Evolutionary conservation across 1,140 invertebrate species (phyloP), one percentile per base, ranked within the genome.

Genomic region (Zaprionus tsacasi): DNA sequence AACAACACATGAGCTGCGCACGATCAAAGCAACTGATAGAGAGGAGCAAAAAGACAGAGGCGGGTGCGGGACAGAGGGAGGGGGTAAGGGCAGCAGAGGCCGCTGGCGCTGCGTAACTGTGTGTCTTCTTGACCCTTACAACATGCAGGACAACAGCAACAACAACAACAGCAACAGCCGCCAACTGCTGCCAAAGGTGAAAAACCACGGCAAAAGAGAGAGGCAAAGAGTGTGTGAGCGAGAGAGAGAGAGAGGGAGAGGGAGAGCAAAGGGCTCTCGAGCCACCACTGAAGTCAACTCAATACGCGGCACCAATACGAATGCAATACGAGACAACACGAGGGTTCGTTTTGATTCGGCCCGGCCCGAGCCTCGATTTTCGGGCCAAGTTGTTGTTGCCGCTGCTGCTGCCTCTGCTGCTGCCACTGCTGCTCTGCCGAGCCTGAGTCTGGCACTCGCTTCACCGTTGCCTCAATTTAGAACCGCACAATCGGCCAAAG

Each of bases 381-480:
- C 59, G 72, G 67, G 72, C 76, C 66, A 79, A 79, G 54, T 75
- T 48, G 58, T 35, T n/a, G 66, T 60, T 40, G 55, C 43, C 6
- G 69, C 78, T 58, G 43, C 45, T 48, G 78, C 64, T 63, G 56
- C 36, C 8, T 61, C 70, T 50, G 43, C 45, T 54, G 78, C 72
- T 63, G 56, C 50, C 50, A 50, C 74, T 68, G 68, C 36, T 40
- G 38, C 38, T n/a, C n/a, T n/a, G n/a, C n/a, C 21, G 21, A 11
- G 66, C 10, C 66, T 43, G 66, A 50, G 45, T 50, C 45, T 54
- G 74, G 64, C 65, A 75, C 68, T 68, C 86, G 78, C 85, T 88
- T 89, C 85, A 89, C 86, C 85, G 85, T 89, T 88, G 85, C 70
- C 83, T 91, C 83, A 91, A 88, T 91, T 91, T 83, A 91, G 90